Base-by-base conservation (phyloP, 1,140 invertebrate genomes). In the Nephotettix cincticeps region DNA sequence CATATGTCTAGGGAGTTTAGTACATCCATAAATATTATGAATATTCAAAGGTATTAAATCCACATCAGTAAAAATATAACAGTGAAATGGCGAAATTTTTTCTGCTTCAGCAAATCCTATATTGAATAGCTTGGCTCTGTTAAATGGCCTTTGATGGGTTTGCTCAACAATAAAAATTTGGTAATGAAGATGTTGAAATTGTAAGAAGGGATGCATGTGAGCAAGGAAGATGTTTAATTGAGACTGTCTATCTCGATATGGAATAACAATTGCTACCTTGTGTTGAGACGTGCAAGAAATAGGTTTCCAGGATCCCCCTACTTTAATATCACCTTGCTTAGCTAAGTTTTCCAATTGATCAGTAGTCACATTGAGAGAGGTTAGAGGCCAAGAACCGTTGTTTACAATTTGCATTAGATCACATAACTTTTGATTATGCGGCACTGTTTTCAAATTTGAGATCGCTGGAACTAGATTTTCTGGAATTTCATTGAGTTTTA, bases 41-140 rank as follows among this genome's bases (percentile, higher is more conserved):
- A 88, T 87, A 81, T 93, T 93, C 74, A 97, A 86, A 13, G 97
- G 97, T 69, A 99, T 85, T 21, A 99, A 81, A 83, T 99, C 96
- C 47, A 99, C 93, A 80, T 99, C 96, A 81, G 98, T 96, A 76
- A 99, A 92, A 64, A 99, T 90, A 58, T 97, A 89, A 78, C 97
- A 99, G 27, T 93, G 89, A 81, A 89, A 95, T 56, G 84, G 81
- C 69, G 85, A 86, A 32, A 88, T 86, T 73, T 84, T 85, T 29
- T 84, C 80, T 0, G 94, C 93, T 77, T 94, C 89, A 2, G 85
- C 80, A 73, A 94, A 96, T 0, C 95, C 97, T 73, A 96, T 90
- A 80, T 99, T 99, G 76, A 99, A 91, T 9, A 99, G 84, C 80
- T 95, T 94, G 0, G 93, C 97, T 77, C 95, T 87, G 84, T 99